Conservation (phyloP, 2,113 vertebrate genomes). For the Hippolais icterina region DNA sequence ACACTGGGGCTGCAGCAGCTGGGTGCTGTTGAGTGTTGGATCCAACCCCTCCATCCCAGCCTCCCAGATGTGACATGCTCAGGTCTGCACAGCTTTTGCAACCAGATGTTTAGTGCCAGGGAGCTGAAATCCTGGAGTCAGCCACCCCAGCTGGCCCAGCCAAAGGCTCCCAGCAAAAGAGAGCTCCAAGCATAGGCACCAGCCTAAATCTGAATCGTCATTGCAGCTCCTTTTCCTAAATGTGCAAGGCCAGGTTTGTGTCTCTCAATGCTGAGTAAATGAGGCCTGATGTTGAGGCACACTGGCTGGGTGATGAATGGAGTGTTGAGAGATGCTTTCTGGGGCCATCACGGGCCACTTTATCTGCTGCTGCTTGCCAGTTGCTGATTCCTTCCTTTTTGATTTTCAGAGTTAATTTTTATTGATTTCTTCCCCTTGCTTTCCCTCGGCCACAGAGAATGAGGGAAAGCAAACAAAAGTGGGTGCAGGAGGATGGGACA, state of each 20-base stretch:
- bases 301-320: slow-evolving; percentile 4
- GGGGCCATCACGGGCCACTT: background rate
- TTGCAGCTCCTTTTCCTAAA: background rate
- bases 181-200: background rate
- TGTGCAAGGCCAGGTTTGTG: background rate
- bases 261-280: slow-evolving; percentile 3
- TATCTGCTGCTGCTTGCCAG: background rate
- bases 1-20: background rate
- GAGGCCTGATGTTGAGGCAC: background rate
- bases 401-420: slow-evolving; percentile 31
- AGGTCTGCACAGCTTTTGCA: background rate
- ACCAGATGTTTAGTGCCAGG: background rate
- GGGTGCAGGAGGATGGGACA: background rate
- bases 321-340: background rate
- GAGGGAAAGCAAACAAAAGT: background rate
- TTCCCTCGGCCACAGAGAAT: background rate
- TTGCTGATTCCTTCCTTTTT: background rate
- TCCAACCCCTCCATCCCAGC: background rate
- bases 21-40: background rate
- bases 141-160: background rate
- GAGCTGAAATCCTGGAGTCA: background rate
- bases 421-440: slow-evolving; percentile 11
- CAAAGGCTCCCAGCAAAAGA: fast-evolving
- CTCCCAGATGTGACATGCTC: background rate
- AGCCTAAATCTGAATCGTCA: background rate